A percentile compares a stretch with the other conserved stretches of the same genome.
phyloP scores from a whole-genome alignment of 2,113 vertebrate species.

The Oncorhynchus keta region DNA sequence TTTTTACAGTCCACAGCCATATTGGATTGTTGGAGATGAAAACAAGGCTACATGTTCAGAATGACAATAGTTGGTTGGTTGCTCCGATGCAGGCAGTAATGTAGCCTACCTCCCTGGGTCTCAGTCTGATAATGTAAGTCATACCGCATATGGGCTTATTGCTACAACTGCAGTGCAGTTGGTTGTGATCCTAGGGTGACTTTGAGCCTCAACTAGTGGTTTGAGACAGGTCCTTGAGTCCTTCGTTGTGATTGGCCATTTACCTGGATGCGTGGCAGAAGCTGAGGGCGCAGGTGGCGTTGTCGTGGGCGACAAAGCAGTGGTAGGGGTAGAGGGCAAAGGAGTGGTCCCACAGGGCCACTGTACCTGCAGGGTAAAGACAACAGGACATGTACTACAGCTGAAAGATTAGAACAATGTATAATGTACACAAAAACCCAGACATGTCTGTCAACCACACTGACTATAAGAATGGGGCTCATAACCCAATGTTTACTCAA shows the following conservation, averaged over 20 bases:
- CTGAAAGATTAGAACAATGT: not conserved
- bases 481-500: too few relatives aligned
- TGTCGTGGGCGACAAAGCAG: slow-evolving; percentile 86
- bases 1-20: not conserved
- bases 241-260: not conserved
- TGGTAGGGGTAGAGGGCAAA: slow-evolving; percentile 84
- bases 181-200: too few relatives aligned
- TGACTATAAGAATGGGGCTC: too few relatives aligned
- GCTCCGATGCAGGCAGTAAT: not conserved
- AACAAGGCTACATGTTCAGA: slow-evolving; percentile 17
- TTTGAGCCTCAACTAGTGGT: too few relatives aligned
- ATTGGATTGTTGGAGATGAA: slow-evolving; percentile 3
- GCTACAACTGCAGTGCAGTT: too few relatives aligned
- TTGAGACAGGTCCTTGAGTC: not conserved
- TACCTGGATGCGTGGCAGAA: slow-evolving; percentile 86
- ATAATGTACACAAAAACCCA: too few relatives aligned
- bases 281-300: slow-evolving; percentile 79
- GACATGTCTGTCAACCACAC: too few relatives aligned
- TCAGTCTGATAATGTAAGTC: too few relatives aligned
- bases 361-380: slow-evolving; percentile 71
- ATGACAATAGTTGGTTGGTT: slow-evolving; percentile 15
- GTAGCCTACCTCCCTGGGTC: not conserved
- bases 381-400: not conserved
- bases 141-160: too few relatives aligned
- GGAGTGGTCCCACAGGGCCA: slow-evolving; percentile 87